Evolutionary conservation across 2,888 invertebrate genomes (phyloP).

Genomic region (Euplexia lucipara): DNA sequence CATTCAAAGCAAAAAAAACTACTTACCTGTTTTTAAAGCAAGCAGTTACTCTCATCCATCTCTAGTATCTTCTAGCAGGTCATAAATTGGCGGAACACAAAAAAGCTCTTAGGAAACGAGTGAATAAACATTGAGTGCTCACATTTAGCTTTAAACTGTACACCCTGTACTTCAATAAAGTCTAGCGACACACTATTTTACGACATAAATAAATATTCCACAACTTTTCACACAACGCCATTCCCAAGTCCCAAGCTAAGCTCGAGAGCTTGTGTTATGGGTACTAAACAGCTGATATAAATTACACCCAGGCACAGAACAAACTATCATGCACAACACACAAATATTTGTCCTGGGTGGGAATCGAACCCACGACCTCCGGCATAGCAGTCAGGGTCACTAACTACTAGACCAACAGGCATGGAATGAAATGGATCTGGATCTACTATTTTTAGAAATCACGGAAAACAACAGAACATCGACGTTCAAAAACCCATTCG

Average conservation of each 20-base stretch:
- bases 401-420: too few relatives aligned
- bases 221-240: too few relatives aligned
- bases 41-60: not conserved
- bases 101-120: constrained; percentile 44
- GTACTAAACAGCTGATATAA: too few relatives aligned
- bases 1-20: not conserved
- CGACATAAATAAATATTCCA: too few relatives aligned
- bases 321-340: too few relatives aligned
- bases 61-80: constrained; percentile 16
- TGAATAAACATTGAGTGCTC: constrained; percentile 24
- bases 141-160: constrained; percentile 34
- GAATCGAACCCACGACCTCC: too few relatives aligned
- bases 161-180: constrained; percentile 3
- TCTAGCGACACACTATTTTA: constrained; percentile 13
- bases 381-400: too few relatives aligned
- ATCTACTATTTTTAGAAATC: not conserved
- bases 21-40: not conserved
- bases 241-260: too few relatives aligned
- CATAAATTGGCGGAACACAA: constrained; percentile 50
- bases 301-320: too few relatives aligned
- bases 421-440: too few relatives aligned
- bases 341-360: too few relatives aligned
- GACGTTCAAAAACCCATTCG: constrained; percentile 25
- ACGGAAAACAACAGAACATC: not conserved
- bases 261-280: too few relatives aligned